Conservation (phyloP, 1,140 invertebrate genomes). For the Sinella curviseta region DNA sequence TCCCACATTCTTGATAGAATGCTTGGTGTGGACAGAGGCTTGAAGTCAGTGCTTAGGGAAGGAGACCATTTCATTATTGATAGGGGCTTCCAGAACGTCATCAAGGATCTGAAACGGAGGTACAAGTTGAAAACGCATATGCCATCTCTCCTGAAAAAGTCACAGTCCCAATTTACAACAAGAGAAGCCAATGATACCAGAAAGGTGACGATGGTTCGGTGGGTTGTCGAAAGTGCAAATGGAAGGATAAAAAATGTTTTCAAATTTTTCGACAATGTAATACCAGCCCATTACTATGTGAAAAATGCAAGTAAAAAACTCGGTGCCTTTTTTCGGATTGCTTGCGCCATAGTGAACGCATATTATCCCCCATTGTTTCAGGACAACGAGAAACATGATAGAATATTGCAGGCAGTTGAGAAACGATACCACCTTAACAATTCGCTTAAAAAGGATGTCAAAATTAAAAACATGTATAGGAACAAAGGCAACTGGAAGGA, state of each 20-base stretch:
- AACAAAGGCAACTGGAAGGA: too few relatives aligned
- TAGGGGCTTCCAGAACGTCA: not conserved
- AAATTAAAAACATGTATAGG: too few relatives aligned
- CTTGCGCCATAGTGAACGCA: constrained; percentile 32
- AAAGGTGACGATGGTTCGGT: constrained; percentile 53
- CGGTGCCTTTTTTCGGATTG: constrained; percentile 20
- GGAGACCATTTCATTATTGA: not conserved
- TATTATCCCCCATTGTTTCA: not conserved
- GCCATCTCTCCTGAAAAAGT: constrained; percentile 36
- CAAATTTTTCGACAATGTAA: not conserved
- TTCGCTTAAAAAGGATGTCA: not conserved
- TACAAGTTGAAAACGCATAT: not conserved
- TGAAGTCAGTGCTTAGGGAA: not conserved
- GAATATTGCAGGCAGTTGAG: not conserved
- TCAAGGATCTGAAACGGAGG: not conserved
- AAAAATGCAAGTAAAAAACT: not conserved
- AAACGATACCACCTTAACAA: not conserved
- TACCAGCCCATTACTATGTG: not conserved
- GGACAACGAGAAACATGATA: not conserved
- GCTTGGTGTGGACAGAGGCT: not conserved
- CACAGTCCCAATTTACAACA: constrained; percentile 48
- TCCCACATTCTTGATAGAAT: constrained; percentile 26
- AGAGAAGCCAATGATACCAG: constrained; percentile 53
- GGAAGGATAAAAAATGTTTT: constrained; percentile 42
- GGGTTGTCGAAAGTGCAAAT: constrained; percentile 54